Evolutionary conservation across 2,888 invertebrate species (phyloP), one percentile per base, ranked within the genome.

Genomic region (Ischnus inquisitorius): DNA sequence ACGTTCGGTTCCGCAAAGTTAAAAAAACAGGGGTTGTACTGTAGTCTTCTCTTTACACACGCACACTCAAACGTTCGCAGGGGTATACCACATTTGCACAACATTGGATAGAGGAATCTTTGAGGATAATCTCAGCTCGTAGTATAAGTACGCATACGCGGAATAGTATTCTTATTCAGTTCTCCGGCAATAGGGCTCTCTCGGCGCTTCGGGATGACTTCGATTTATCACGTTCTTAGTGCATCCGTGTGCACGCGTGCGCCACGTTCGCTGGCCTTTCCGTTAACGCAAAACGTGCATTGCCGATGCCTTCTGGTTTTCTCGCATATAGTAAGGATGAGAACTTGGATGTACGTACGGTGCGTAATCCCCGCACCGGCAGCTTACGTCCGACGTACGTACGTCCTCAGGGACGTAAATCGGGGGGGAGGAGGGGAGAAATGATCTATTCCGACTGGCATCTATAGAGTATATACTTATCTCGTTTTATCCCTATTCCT

Each of bases 51-150:
- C 60, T 77, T 68, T 48, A 41, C 76, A 41, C 76, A 67, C 43
- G 25, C 34, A 60, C 48, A 54, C 41, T 48, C 54, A 19, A 48
- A 71, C 10, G 57, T 34, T 64, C 46, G 25, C 34, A 34, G 16
- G 72, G 16, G 51, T 25, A 65, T 57, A 60, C 25, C 48, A 48
- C 68, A 74, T 75, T 68, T 67, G 60, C 34, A 16, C 41, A 28
- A 48, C 71, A 48, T 39, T 39, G 22, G 85, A 89, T 84, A 87
- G 88, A 88, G 91, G 90, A 92, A 92, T 92, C 90, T 90, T 67
- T 89, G 81, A 80, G 91, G 90, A 91, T 92, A 91, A 92, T 91
- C 91, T 91, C 87, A 87, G 88, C 84, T 75, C 84, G 87, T 39
- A 57, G 48, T 57, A 19, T 69, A 71, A 80, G 82, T 48, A 16